A percentile compares a stretch with the other conserved stretches of the same genome.
phyloP scores from a whole-genome alignment of 2,888 invertebrate species.

The Aplocera efformata region DNA sequence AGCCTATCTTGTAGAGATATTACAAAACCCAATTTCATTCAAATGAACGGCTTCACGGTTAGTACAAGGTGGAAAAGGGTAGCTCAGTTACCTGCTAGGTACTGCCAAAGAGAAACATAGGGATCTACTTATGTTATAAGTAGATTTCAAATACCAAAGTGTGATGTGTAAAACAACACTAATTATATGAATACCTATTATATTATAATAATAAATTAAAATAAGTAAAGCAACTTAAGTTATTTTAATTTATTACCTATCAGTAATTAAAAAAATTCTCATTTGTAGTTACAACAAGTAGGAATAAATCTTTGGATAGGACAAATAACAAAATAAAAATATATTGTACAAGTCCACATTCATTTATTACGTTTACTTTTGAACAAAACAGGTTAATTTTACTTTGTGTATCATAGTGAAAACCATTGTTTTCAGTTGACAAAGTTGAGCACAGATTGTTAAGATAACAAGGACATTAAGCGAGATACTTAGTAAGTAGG shows the following conservation, averaged over 20 bases:
- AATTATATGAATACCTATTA: too few relatives aligned
- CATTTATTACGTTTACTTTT: neutral
- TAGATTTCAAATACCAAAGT: too few relatives aligned
- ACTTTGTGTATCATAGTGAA: neutral
- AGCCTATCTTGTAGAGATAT: conserved; percentile 34
- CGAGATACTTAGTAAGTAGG: conserved; percentile 19
- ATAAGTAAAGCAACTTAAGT: too few relatives aligned
- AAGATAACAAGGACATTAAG: conserved; percentile 27
- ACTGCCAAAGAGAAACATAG: too few relatives aligned
- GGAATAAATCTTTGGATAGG: too few relatives aligned
- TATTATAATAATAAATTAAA: too few relatives aligned
- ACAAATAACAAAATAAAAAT: neutral
- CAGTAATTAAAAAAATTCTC: too few relatives aligned
- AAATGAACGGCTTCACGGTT: conserved; percentile 28
- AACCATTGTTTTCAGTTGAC: conserved; percentile 3
- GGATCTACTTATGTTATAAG: too few relatives aligned
- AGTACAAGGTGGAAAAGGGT: conserved; percentile 18
- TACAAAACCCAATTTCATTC: conserved; percentile 31
- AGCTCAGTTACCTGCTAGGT: too few relatives aligned
- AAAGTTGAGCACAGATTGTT: conserved; percentile 5
- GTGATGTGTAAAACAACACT: too few relatives aligned
- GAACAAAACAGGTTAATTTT: neutral
- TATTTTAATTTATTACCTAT: too few relatives aligned
- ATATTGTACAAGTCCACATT: neutral
- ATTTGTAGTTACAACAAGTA: too few relatives aligned